Evolutionary conservation across 37 sponge, comb jelly and placozoan genomes (phyloP), one percentile per base, ranked within the genome.

Genomic region (Lycopodina hypogea): DNA sequence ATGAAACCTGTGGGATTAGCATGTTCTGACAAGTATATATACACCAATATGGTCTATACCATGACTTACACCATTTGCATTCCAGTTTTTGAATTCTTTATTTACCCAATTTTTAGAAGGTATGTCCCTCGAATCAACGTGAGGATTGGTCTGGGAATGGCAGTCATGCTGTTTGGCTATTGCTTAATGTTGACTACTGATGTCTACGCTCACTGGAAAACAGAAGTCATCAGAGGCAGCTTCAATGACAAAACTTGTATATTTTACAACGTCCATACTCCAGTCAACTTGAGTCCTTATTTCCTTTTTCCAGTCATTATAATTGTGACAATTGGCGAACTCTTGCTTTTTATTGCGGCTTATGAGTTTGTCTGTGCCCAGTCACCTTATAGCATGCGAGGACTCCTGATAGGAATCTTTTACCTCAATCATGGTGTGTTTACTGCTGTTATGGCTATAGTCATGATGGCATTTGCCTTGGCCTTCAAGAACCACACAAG

Each of bases 361-460:
- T 21, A 59, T 36, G 90, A 89, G 78, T 84, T 79, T 51, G 56
- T 89, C 39, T 84, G 76, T 80, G 90, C 80, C 32, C 78, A 84
- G 29, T 75, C 90, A 51, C 85, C 85, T 3, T 72, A 76, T 42
- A 68, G 67, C 75, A 84, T 89, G 85, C 42, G 77, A 40, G 85
- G 85, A 7, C 37, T 84, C 6, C 42, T 84, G 60, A 89, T 83
- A 1, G 85, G 90, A 29, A 26, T 84, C 7, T 57, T 84, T 59
- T 89, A 61, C 48, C 23, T 39, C 8, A 29, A 59, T n/a, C 36
- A 56, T 50, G 90, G 81, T 2, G 0, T 89, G 12, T 78, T 71
- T 24, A 11, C 2, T 40, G 67, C n/a, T 3, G n/a, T 85, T 11
- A 11, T 65, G 28, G 74, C 28, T 26, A 0, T 85, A 21, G 30